Evolutionary conservation across 2,113 vertebrate genomes (phyloP), one percentile per base, ranked within the genome.

Genomic region (Cyanocitta stelleri): DNA sequence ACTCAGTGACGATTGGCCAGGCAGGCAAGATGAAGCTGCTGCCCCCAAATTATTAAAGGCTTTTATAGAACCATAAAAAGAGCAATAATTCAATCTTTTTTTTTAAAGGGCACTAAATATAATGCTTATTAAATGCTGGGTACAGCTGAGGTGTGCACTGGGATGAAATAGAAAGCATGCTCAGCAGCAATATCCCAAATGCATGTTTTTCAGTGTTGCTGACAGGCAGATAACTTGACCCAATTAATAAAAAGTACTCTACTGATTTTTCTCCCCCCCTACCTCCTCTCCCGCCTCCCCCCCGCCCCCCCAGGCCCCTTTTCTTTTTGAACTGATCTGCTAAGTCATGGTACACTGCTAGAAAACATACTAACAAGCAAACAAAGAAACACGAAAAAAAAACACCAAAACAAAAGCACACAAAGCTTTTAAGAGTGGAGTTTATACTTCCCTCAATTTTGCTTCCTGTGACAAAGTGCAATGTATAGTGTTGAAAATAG

Each of bases 21-120:
- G 48, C 86, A 94, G 62, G 19, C 46, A 95, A 97, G 92, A 97
- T 81, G 77, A 92, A 96, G 80, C 61, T 9, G 64, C 93, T 97
- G 97, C 86, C 69, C 73, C 71, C 90, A 97, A 95, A 98, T 98
- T 97, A 98, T 97, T 97, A 98, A 97, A 97, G 93, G 78, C 69
- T 97, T 98, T 98, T 98, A 98, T 95, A 89, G 94, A 97, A 97
- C 73, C 92, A 97, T 98, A 97, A 98, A 97, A 92, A 94, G 29
- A 94, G 93, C 80, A 94, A 96, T 98, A 98, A 97, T 97, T 98
- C 96, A 98, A 97, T 97, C 81, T 77, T 97, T 97, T 94, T 94
- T 89, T 97, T 88, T 95, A 93, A 97, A 97, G 96, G 95, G 73
- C 90, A 94, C 46, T 8, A 49, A 95, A 97, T 95, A 97, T 69